Evolutionary conservation across 2,113 vertebrate genomes (phyloP).

Genomic region (Cyprinodon tularosa): DNA sequence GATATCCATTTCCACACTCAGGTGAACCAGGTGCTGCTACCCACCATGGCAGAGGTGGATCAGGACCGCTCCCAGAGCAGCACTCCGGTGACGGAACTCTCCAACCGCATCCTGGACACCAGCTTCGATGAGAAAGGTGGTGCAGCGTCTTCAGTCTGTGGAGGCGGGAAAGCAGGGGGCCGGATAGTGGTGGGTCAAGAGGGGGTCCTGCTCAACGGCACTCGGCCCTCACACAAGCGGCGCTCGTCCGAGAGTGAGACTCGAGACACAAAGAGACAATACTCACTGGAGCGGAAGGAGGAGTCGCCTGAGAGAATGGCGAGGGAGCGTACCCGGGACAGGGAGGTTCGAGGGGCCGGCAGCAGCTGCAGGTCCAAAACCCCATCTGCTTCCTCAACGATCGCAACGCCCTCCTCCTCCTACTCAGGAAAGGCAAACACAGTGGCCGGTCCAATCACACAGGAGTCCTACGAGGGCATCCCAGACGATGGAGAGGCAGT

Average conservation of each 20-base stretch:
- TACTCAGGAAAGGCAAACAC: slow-evolving; percentile 63
- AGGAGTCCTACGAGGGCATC: slow-evolving; percentile 65
- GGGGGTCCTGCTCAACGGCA: slow-evolving; percentile 74
- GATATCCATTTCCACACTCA: slow-evolving; percentile 6
- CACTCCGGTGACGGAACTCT: slow-evolving; percentile 92
- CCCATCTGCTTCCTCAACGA: slow-evolving; percentile 40
- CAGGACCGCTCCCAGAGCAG: slow-evolving; percentile 87
- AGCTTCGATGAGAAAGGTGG: slow-evolving; percentile 83
- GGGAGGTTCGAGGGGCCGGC: slow-evolving; percentile 54
- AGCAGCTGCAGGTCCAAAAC: slow-evolving; percentile 62
- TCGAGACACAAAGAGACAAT: slow-evolving; percentile 91
- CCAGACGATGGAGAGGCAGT: slow-evolving; percentile 80
- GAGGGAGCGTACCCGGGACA: slow-evolving; percentile 72
- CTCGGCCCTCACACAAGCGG: slow-evolving; percentile 87
- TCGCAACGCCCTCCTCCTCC: slow-evolving; percentile 43
- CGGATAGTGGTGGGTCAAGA: slow-evolving; percentile 54
- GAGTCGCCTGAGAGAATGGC: slow-evolving; percentile 65
- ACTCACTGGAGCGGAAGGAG: slow-evolving; percentile 86
- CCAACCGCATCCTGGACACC: slow-evolving; percentile 87
- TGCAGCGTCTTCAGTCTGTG: slow-evolving; percentile 25
- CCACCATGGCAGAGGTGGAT: slow-evolving; percentile 43
- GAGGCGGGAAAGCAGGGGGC: slow-evolving; percentile 44
- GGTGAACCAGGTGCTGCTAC: slow-evolving; percentile 46
- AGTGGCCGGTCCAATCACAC: slow-evolving; percentile 39
- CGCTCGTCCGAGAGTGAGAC: slow-evolving; percentile 91